Base-by-base conservation (phyloP, 2,888 invertebrate species). In the Mesorhabditis belari region DNA sequence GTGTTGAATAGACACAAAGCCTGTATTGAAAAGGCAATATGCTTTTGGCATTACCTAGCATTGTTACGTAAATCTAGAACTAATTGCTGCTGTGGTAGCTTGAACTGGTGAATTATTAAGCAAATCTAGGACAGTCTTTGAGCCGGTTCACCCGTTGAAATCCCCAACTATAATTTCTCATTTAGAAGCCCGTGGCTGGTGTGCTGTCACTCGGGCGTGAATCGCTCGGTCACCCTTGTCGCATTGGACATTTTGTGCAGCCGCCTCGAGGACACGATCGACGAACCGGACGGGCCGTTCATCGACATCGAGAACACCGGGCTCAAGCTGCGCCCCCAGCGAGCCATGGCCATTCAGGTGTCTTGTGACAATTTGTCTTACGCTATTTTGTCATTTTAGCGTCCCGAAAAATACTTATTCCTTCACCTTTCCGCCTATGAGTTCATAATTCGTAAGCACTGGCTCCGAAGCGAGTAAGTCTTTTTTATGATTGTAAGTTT, bases 211-310 rank as follows among this genome's bases (percentile, higher is more conserved):
- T 67, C 76, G 6, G 77, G 77, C 9, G 70, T 72, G 19, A 67
- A 70, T 12, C 60, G 71, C 35, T 67, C 70, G 29, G 74, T 73
- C 6, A 60, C 67, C 6, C 6, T 77, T 26, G 75, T 61, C 5
- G 73, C 73, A 3, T 60, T 76, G 21, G 77, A 77, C 62, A 74
- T 77, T 62, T 62, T 72, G 29, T 63, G 62, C 55, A 64, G 61
- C 6, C 70, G 69, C 57, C 63, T 77, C 49, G 70, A 75, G 49
- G 66, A 63, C n/a, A 67, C 70, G 4, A 49, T 28, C 52, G 57
- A n/a, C 9, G 50, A 5, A 23, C 49, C 29, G 58, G 60, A 44
- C 44, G 61, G 66, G 5, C 66, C 75, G 12, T 57, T 65, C 51
- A 57, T 63, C 44, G 74, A 76, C 58, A 69, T 76, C 27, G 60